Evolutionary conservation across 1,140 invertebrate genomes (phyloP).

Genomic region (Drosophila simulans): DNA sequence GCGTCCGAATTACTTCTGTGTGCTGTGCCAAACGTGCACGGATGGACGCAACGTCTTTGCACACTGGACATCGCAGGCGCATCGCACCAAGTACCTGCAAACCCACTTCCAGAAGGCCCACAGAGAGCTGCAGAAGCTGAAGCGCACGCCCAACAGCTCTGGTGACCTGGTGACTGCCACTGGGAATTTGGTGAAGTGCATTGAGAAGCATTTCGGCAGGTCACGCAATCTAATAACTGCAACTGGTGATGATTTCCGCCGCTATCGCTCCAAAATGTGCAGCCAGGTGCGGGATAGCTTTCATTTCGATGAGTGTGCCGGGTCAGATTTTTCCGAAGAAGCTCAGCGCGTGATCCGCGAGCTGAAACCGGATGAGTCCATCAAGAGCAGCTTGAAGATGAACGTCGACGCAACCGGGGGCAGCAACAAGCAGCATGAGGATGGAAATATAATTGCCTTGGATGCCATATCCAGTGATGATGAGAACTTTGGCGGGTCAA

Average conservation of each 20-base stretch:
- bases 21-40: constrained; percentile 90
- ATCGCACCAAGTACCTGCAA: constrained; percentile 87
- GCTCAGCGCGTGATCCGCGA: constrained; percentile 20
- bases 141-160: constrained; percentile 14
- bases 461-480: constrained; percentile 83
- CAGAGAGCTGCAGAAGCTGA: constrained; percentile 42
- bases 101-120: constrained; percentile 71
- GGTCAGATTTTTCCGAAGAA: constrained; percentile 66
- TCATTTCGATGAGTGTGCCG: constrained; percentile 84
- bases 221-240: constrained; percentile 22
- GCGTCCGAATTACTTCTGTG: constrained; percentile 90
- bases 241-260: constrained; percentile 60
- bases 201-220: constrained; percentile 69
- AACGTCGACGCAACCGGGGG: neutral
- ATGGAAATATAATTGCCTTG: constrained; percentile 46
- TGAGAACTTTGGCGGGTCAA: constrained; percentile 28
- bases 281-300: constrained; percentile 84
- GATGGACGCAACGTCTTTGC: constrained; percentile 90
- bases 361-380: constrained; percentile 2
- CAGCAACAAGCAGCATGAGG: constrained; percentile 7
- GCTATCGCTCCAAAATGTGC: constrained; percentile 65
- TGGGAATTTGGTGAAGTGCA: constrained; percentile 40
- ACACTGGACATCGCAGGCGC: constrained; percentile 90
- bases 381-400: constrained; percentile 13
- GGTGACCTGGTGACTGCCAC: constrained; percentile 25